A percentile compares a stretch with the other conserved stretches of the same genome.
phyloP scores from a whole-genome alignment of 2,113 vertebrate genomes.

The Leucosticte australis region DNA sequence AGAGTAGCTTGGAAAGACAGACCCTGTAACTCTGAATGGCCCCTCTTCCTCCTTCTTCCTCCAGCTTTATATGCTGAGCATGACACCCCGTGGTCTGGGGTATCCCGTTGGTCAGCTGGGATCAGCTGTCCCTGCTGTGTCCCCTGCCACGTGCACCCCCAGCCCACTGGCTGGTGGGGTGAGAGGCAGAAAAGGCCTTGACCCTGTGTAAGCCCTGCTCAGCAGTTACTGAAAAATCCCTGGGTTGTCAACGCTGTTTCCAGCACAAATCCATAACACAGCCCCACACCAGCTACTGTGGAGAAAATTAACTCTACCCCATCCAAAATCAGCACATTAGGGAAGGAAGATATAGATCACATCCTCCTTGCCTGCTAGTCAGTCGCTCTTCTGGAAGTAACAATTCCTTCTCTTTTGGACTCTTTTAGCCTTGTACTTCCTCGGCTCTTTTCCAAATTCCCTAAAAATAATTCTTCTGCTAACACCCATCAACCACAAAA shows the following conservation, averaged over 20 bases:
- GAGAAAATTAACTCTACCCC: not conserved
- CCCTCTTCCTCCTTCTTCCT: not conserved
- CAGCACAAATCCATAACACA: not conserved
- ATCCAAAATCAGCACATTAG: not conserved
- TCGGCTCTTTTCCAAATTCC: conserved; percentile 4
- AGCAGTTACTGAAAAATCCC: not conserved
- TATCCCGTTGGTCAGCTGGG: not conserved
- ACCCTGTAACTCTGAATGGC: not conserved
- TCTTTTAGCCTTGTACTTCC: conserved; percentile 15
- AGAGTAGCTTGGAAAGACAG: not conserved
- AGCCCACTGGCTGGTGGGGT: rapidly evolving
- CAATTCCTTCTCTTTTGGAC: not conserved
- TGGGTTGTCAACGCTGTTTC: not conserved
- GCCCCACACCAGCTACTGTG: not conserved
- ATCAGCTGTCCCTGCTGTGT: not conserved
- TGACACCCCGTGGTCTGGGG: not conserved
- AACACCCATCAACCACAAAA: conserved; percentile 53
- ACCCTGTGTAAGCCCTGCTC: not conserved
- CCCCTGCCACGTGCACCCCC: not conserved
- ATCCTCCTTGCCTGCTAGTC: not conserved
- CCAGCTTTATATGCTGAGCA: not conserved
- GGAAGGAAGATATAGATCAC: not conserved
- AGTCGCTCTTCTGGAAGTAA: not conserved
- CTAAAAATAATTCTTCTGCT: conserved; percentile 52
- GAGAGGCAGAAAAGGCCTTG: not conserved